A percentile compares a stretch with the other conserved stretches of the same genome.
Evolutionary conservation across 2,113 vertebrate genomes (phyloP).

Genomic region (Megalops atlanticus): DNA sequence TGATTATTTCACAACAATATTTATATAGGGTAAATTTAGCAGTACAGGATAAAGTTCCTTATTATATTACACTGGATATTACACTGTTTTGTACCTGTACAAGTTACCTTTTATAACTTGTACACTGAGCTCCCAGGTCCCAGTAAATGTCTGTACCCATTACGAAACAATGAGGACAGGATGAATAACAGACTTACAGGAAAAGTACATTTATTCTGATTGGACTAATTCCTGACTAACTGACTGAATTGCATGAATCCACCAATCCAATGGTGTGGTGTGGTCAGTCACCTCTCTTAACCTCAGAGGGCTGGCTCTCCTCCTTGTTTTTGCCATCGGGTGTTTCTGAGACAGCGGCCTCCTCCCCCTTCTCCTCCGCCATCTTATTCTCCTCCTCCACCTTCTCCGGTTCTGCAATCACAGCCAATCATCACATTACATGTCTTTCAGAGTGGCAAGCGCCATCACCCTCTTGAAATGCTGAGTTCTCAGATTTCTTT

Average conservation of each 20-base stretch:
- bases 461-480: no score
- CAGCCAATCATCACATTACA: neutral
- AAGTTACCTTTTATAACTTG: no score
- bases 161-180: neutral
- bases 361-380: conserved; percentile 56
- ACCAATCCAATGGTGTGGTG: no score
- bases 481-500: no score
- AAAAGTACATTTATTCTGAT: no score
- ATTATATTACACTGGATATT: no score
- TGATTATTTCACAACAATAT: no score
- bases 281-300: conserved; percentile 77
- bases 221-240: no score
- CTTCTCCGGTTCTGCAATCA: conserved; percentile 60
- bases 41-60: no score
- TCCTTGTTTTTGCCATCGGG: conserved; percentile 68
- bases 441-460: neutral
- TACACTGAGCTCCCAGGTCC: no score
- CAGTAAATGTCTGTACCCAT: neutral
- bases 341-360: conserved; percentile 51
- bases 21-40: no score
- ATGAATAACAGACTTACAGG: neutral
- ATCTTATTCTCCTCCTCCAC: conserved; percentile 52
- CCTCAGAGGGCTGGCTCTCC: conserved; percentile 66
- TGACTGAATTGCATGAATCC: neutral
- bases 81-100: no score